Percentiles rank a stretch among this genome's conserved stretches.
Conservation (phyloP, 2,888 invertebrate species). For the Chloromyia formosa region DNA sequence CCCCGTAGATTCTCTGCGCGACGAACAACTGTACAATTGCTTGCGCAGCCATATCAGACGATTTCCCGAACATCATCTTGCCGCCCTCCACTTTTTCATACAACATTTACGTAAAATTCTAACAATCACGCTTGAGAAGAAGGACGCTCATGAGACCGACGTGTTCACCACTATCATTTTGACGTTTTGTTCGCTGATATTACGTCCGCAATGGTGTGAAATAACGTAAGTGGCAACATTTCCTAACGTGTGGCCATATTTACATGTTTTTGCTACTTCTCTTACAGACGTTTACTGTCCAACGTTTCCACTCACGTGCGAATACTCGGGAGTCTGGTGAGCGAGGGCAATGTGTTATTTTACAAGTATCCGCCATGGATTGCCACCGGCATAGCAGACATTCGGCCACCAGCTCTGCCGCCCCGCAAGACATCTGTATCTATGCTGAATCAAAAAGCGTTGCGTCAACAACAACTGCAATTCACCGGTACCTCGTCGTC, state of each 20-base stretch:
- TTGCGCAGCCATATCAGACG: conserved; percentile 68
- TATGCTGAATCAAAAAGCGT: background rate
- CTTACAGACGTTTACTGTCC: background rate
- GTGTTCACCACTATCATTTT: conserved; percentile 65
- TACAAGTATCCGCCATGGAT: too few relatives aligned
- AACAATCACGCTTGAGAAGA: conserved; percentile 42
- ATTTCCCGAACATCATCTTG: conserved; percentile 72
- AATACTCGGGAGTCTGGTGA: conserved; percentile 58
- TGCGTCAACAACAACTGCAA: conserved; percentile 4
- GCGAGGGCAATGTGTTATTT: conserved; percentile 59
- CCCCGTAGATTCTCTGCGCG: conserved; percentile 27
- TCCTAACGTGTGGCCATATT: too few relatives aligned
- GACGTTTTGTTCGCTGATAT: conserved; percentile 76
- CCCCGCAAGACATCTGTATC: conserved; percentile 69
- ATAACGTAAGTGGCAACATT: conserved; percentile 70
- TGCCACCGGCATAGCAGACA: conserved; percentile 58
- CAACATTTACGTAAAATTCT: conserved; percentile 77
- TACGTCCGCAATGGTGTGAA: conserved; percentile 79
- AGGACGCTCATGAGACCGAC: conserved; percentile 6
- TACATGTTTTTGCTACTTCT: background rate
- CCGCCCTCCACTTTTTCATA: conserved; percentile 73
- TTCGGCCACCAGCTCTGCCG: conserved; percentile 71
- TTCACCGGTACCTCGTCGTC: background rate
- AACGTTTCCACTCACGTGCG: conserved; percentile 11
- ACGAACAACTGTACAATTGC: conserved; percentile 52